Conservation (phyloP, 2,113 vertebrate species). For the Leptobrachium leishanense region DNA sequence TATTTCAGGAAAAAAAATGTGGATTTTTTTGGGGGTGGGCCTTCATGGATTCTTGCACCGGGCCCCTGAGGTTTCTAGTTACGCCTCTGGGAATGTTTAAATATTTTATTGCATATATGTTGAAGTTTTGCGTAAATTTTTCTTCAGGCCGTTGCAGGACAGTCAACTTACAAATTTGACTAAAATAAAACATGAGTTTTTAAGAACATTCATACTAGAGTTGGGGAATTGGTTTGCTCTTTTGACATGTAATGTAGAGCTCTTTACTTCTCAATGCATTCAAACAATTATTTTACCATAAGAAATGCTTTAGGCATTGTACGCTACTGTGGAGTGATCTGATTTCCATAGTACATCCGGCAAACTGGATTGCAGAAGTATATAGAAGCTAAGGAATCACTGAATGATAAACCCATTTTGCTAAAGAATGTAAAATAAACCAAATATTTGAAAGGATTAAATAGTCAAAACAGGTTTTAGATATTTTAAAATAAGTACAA, state of each 20-base stretch:
- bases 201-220: slow-evolving; percentile 10
- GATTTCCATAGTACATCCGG: slow-evolving; percentile 3
- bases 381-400: background rate
- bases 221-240: slow-evolving; percentile 12
- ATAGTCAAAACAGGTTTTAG: background rate
- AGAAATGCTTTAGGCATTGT: background rate
- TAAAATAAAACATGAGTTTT: slow-evolving; percentile 9
- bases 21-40: no score
- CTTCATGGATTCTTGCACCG: no score
- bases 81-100: no score
- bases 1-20: no score
- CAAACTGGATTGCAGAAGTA: background rate
- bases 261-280: slow-evolving; percentile 13
- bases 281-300: slow-evolving; percentile 10
- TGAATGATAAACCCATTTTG: background rate
- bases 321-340: slow-evolving; percentile 6
- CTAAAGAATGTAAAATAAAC: background rate
- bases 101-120: no score
- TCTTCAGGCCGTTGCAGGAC: no score
- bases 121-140: no score
- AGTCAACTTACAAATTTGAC: background rate
- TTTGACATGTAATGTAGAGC: slow-evolving; percentile 16
- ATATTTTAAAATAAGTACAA: no score
- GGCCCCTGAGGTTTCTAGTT: no score
- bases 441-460: background rate